Evolutionary conservation across 2,888 invertebrate species (phyloP).

Genomic region (Hoplodrina blanda): DNA sequence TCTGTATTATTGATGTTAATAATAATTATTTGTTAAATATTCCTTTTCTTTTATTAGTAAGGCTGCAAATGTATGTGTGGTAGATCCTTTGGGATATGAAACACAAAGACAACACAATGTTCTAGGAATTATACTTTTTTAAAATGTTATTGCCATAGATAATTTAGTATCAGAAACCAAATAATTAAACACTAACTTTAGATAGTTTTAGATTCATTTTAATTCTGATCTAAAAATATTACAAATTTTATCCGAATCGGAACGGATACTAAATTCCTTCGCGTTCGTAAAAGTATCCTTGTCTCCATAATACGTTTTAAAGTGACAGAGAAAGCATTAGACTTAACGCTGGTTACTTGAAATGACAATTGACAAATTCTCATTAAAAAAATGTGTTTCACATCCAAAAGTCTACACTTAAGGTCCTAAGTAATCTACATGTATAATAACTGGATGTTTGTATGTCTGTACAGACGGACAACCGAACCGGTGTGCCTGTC

Average conservation of each 20-base stretch:
- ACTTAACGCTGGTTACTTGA: background rate
- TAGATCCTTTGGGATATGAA: slow-evolving; percentile 32
- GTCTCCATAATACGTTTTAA: background rate
- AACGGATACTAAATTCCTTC: too few relatives aligned
- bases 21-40: background rate
- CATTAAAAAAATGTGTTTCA: slow-evolving; percentile 36
- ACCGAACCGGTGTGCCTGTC: slow-evolving; percentile 79
- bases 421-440: fast-evolving
- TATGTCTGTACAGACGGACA: slow-evolving; percentile 77
- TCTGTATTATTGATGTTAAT: slow-evolving; percentile 22
- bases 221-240: background rate
- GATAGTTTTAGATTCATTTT: background rate
- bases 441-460: slow-evolving; percentile 13
- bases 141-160: background rate
- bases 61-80: slow-evolving; percentile 33
- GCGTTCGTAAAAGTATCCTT: background rate
- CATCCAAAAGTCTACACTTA: slow-evolving; percentile 15
- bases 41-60: slow-evolving; percentile 53
- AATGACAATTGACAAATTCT: background rate
- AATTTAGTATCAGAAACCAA: slow-evolving; percentile 1
- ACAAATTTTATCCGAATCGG: background rate
- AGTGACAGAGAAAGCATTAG: background rate
- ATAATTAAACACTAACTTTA: background rate
- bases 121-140: too few relatives aligned
- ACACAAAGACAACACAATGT: background rate